Evolutionary conservation across 2,888 invertebrate species (phyloP).

Genomic region (Lissocephala sabroskyi): DNA sequence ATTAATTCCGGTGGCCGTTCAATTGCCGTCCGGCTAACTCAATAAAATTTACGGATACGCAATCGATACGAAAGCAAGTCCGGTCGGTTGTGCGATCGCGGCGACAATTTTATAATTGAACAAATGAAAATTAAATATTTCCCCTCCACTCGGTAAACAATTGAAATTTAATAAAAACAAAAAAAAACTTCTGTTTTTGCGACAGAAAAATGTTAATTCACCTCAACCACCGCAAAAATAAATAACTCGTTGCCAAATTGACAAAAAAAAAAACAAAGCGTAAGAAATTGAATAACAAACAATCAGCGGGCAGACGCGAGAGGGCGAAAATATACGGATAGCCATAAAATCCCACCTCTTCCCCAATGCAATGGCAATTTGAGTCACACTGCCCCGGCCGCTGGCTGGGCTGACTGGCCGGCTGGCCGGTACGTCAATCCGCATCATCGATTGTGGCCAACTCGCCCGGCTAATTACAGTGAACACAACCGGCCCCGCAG

Average conservation of each 20-base stretch:
- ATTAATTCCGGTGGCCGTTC: not conserved
- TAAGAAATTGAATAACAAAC: no score
- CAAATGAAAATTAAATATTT: conserved; percentile 7
- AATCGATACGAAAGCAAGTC: not conserved
- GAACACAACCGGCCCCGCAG: not conserved
- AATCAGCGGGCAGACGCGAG: no score
- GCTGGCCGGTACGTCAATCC: conserved; percentile 18
- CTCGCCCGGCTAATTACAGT: conserved; percentile 25
- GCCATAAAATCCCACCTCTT: no score
- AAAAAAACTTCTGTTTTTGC: no score
- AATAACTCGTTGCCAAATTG: no score
- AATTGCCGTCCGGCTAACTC: not conserved
- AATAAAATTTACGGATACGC: not conserved
- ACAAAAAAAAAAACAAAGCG: no score
- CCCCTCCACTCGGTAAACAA: no score
- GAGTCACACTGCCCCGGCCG: not conserved
- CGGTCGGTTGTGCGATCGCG: not conserved
- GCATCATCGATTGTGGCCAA: not conserved
- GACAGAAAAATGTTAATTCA: no score
- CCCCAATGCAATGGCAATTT: conserved; percentile 4
- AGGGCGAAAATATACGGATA: no score
- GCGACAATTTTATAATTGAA: conserved; percentile 16
- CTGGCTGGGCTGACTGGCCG: conserved; percentile 18
- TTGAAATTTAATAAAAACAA: no score
- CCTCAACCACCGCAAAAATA: no score